Evolutionary conservation across 2,113 vertebrate species (phyloP).

Genomic region (Mormyrus iriodes): DNA sequence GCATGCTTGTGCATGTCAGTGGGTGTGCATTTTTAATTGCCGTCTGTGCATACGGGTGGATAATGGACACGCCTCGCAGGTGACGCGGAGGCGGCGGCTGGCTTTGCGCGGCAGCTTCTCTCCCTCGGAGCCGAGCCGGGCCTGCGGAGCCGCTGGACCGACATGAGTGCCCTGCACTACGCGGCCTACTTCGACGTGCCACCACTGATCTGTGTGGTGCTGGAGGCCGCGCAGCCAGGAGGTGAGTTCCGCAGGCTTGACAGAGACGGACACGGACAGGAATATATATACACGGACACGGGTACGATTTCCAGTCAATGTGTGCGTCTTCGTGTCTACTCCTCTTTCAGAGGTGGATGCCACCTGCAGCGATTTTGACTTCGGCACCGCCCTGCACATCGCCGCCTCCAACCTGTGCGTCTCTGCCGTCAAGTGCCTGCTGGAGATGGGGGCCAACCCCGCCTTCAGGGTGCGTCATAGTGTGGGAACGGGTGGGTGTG

Average conservation of each 20-base stretch:
- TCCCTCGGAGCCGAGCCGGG: constrained; percentile 79
- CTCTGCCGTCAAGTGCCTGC: constrained; percentile 77
- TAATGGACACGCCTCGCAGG: constrained; percentile 54
- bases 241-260: constrained; percentile 60
- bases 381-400: constrained; percentile 93
- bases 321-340: background rate
- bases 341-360: constrained; percentile 81
- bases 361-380: constrained; percentile 96
- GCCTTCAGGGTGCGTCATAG: constrained; percentile 76
- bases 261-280: background rate
- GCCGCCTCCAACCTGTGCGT: constrained; percentile 88
- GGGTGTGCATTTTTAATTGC: background rate
- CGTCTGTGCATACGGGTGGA: background rate
- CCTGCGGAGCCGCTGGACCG: constrained; percentile 92
- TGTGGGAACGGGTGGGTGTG: background rate
- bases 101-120: constrained; percentile 79
- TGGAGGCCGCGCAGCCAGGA: constrained; percentile 82
- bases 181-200: constrained; percentile 97
- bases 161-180: constrained; percentile 96
- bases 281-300: background rate
- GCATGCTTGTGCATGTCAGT: background rate
- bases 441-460: constrained; percentile 90
- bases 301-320: background rate
- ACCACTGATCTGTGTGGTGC: constrained; percentile 77
- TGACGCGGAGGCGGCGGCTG: constrained; percentile 78